Evolutionary conservation across 2,888 invertebrate genomes (phyloP).

Genomic region (Sepiola atlantica): DNA sequence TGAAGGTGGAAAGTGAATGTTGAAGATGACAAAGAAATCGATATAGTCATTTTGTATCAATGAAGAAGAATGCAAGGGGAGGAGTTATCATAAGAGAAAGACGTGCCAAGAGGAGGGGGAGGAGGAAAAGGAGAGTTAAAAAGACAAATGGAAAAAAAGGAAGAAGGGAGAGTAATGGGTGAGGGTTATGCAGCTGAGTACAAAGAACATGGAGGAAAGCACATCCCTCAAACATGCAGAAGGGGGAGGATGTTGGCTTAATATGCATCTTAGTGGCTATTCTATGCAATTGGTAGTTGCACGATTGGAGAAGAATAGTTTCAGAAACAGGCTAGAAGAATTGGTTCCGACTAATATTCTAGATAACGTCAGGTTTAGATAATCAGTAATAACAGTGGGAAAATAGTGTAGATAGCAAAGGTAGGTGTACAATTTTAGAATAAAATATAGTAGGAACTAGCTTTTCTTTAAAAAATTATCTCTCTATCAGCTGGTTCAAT

Average conservation of each 20-base stretch:
- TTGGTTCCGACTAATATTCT: neutral
- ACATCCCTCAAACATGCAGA: neutral
- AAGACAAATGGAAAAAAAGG: neutral
- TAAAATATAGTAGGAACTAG: neutral
- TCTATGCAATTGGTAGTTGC: neutral
- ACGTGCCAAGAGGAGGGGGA: neutral
- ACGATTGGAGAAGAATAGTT: neutral
- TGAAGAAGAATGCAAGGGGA: neutral
- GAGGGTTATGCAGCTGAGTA: neutral
- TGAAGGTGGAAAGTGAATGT: neutral
- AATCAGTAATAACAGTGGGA: neutral
- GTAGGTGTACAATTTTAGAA: neutral
- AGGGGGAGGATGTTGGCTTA: neutral
- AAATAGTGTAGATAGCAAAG: neutral
- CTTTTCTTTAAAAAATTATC: too few relatives aligned
- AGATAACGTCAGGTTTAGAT: neutral
- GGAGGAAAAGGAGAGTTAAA: too few relatives aligned
- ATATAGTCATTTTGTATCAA: conserved; percentile 1
- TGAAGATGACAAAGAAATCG: neutral
- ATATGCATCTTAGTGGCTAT: neutral
- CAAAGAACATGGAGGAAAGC: neutral
- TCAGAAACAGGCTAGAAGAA: neutral
- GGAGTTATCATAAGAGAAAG: neutral
- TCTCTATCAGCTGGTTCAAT: too few relatives aligned
- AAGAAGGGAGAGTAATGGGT: neutral